Conservation (phyloP, 2,797 vertebrate genomes). For the Psittacula echo region DNA sequence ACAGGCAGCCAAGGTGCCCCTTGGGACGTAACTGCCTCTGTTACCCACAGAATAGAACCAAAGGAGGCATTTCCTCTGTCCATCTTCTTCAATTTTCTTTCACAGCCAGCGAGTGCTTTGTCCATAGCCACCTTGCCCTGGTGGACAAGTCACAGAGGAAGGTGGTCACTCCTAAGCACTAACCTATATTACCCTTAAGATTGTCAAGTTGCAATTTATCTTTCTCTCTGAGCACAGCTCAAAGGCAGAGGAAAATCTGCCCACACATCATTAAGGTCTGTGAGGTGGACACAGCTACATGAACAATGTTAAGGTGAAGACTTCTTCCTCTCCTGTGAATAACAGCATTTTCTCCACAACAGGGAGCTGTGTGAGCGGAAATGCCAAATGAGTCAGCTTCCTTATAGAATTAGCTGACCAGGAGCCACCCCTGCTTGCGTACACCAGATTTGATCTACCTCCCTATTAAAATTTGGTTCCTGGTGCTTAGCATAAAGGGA, state of each 20-base stretch:
- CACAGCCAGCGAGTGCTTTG: not conserved
- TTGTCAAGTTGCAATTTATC: not conserved
- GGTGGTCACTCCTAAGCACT: not conserved
- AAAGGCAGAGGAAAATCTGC: not conserved
- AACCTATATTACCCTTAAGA: not conserved
- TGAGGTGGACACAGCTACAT: not conserved
- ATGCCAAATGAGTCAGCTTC: rapidly evolving
- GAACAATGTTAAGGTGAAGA: not conserved
- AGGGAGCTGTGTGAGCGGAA: not conserved
- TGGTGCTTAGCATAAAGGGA: not conserved
- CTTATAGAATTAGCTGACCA: not conserved
- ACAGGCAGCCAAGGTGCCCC: not conserved
- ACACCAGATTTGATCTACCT: not conserved
- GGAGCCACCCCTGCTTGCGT: not conserved
- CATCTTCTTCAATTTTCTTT: not conserved
- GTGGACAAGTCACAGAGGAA: not conserved
- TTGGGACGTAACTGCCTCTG: not conserved
- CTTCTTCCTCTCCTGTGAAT: not conserved
- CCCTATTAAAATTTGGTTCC: not conserved
- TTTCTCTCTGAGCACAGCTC: not conserved
- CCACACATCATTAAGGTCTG: not conserved
- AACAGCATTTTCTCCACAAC: not conserved
- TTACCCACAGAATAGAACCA: not conserved
- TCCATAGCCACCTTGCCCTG: not conserved
- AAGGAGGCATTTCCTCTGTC: not conserved